Evolutionary conservation across 2,888 invertebrate genomes (phyloP).

Genomic region (Steinernema hermaphroditum): DNA sequence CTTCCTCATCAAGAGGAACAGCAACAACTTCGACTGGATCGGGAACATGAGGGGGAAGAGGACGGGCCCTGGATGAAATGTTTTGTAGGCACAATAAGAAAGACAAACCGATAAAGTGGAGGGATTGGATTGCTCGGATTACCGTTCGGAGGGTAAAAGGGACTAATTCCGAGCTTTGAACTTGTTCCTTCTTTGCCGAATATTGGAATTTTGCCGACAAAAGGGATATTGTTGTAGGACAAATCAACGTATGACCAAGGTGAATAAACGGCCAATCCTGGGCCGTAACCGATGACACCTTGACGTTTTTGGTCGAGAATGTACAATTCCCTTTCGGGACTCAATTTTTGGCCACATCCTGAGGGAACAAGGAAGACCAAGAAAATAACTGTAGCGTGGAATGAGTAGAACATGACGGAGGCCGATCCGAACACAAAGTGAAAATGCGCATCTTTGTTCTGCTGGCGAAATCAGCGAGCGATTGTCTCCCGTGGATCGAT

Average conservation of each 20-base stretch:
- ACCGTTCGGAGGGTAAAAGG: conserved; percentile 58
- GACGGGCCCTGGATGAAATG: conserved; percentile 50
- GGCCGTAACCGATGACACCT: conserved; percentile 56
- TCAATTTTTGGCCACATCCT: not conserved
- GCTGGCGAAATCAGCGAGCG: not conserved
- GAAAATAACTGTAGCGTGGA: not conserved
- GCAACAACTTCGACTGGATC: conserved; percentile 61
- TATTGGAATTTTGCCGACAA: conserved; percentile 50
- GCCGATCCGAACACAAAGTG: not conserved
- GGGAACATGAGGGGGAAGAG: conserved; percentile 57
- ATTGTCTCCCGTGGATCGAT: conserved; percentile 18
- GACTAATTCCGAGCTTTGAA: conserved; percentile 53
- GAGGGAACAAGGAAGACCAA: not conserved
- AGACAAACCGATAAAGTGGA: conserved; percentile 53
- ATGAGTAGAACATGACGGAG: not conserved
- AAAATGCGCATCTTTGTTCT: not conserved
- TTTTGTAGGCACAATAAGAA: too few species aligned
- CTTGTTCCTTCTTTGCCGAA: conserved; percentile 56
- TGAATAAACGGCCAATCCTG: conserved; percentile 58
- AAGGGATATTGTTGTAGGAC: conserved; percentile 60
- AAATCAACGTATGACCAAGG: conserved; percentile 59
- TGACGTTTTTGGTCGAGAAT: conserved; percentile 31
- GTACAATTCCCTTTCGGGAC: not conserved
- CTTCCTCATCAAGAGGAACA: conserved; percentile 59
- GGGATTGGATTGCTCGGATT: conserved; percentile 58